Percentiles rank a stretch among this genome's conserved stretches.
phyloP scores from a whole-genome alignment of 2,797 vertebrate genomes.

The Malurus leucopterus region DNA sequence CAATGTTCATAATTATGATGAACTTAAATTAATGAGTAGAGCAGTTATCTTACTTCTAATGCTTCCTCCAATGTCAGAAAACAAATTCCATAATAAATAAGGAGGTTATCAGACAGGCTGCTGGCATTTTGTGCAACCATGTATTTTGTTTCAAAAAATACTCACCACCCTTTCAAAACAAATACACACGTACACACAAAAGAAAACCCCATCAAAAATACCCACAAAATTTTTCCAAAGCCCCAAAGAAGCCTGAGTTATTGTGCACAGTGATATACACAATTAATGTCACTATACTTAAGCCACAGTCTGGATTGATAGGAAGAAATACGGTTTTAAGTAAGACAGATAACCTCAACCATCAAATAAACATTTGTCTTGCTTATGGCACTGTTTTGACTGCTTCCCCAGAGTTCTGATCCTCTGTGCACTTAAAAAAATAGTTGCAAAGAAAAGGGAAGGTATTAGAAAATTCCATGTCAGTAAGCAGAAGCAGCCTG shows the following conservation, averaged over 20 bases:
- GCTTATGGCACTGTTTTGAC: background rate
- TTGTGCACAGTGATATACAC: background rate
- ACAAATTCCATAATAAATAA: background rate
- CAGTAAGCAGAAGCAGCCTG: background rate
- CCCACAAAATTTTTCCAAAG: background rate
- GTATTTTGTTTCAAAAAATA: background rate
- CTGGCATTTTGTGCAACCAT: background rate
- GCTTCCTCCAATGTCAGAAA: background rate
- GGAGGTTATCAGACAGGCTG: background rate
- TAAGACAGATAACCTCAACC: background rate
- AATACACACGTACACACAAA: background rate
- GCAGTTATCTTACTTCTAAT: background rate
- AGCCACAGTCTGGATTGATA: background rate
- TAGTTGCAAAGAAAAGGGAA: background rate
- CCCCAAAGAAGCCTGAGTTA: background rate
- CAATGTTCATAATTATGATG: background rate
- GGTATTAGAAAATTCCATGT: background rate
- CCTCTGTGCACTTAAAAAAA: background rate
- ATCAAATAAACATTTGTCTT: background rate
- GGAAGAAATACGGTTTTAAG: background rate
- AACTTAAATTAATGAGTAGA: background rate
- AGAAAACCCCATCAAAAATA: background rate
- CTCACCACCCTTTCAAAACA: fast-evolving
- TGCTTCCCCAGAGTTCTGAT: background rate
- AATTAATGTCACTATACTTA: background rate